Conservation (phyloP, 2,113 vertebrate species). For the Archilochus colubris region DNA sequence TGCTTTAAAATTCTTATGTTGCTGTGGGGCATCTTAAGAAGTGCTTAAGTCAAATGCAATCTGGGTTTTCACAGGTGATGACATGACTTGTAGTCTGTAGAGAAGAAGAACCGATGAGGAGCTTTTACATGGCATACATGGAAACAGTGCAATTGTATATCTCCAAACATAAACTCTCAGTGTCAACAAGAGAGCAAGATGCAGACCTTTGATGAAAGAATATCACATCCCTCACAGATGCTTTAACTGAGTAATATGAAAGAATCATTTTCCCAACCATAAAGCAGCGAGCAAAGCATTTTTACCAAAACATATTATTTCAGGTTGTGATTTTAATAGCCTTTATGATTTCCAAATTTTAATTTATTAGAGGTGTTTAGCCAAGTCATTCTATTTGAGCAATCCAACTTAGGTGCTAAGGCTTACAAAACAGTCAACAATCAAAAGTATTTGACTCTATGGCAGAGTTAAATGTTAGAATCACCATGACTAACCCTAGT, state of each 20-base stretch:
- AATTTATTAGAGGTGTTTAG: background rate
- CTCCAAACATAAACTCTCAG: background rate
- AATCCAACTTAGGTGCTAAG: background rate
- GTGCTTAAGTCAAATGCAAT: background rate
- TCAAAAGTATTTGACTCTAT: background rate
- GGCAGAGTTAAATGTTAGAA: background rate
- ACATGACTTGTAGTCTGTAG: background rate
- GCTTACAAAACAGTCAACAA: background rate
- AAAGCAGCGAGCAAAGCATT: background rate
- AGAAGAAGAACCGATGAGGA: background rate
- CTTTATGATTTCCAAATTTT: background rate
- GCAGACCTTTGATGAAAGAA: background rate
- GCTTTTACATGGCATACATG: background rate
- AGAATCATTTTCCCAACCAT: background rate
- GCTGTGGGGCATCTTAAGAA: background rate
- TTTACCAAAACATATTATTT: background rate
- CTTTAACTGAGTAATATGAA: background rate
- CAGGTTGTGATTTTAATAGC: background rate
- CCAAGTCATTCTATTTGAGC: background rate
- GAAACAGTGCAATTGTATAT: background rate
- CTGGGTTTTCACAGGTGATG: background rate
- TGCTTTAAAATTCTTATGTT: background rate
- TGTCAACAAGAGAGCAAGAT: background rate
- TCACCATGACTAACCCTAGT: background rate
- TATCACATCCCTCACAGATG: background rate